These are phyloP conservation scores for Alviniconcha marisindica DNA, from an alignment of 1,140 invertebrate genomes.

Conservation along the genomic window DNA sequence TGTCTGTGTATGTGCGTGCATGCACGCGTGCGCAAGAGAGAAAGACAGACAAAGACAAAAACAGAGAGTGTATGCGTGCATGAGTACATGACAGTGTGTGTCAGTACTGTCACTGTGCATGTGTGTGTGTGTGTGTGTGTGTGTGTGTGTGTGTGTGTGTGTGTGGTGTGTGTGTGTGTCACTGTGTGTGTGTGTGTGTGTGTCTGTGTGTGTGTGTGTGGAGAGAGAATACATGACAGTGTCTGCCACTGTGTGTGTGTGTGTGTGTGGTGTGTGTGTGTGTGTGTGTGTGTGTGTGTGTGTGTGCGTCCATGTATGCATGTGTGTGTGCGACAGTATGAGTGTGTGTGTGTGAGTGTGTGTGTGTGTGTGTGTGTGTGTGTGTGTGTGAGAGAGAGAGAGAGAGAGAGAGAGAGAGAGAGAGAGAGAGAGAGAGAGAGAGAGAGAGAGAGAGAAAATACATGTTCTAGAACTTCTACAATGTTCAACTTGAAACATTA, in stretches of 20 bases:
- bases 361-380: not conserved
- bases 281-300: not conserved
- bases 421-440: slow-evolving; percentile 2
- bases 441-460: not conserved
- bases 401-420: slow-evolving; percentile 3
- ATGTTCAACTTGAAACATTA: too few species aligned
- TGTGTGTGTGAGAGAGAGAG: not conserved
- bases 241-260: not conserved
- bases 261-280: not conserved
- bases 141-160: not conserved
- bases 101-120: too few species aligned
- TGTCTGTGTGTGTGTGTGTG: too few species aligned
- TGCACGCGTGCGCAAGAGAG: too few species aligned
- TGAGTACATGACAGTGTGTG: too few species aligned
- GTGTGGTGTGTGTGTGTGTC: too few species aligned
- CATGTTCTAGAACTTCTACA: too few species aligned
- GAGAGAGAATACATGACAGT: too few species aligned
- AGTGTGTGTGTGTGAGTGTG: not conserved
- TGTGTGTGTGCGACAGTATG: not conserved
- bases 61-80: not conserved
- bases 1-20: too few species aligned
- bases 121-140: not conserved
- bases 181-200: too few species aligned
- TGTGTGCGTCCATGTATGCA: not conserved
- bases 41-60: not conserved